phyloP scores from a whole-genome alignment of 2,888 invertebrate species.

The Athalia cordata region DNA sequence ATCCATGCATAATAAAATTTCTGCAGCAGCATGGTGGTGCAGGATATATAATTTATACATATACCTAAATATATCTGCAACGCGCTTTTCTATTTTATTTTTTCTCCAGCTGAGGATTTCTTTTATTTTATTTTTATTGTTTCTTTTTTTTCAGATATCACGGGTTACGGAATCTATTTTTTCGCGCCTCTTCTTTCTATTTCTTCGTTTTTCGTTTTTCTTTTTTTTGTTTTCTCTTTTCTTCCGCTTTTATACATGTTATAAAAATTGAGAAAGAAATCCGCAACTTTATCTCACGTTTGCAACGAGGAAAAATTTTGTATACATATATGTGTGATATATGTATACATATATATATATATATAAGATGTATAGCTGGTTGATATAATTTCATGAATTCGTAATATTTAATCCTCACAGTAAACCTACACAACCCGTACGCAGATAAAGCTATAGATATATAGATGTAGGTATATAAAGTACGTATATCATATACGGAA shows the following conservation, averaged over 20 bases:
- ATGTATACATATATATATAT: too few species aligned
- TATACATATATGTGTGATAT: too few species aligned
- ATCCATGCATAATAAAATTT: constrained; percentile 37
- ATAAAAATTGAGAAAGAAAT: too few species aligned
- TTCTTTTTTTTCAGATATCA: too few species aligned
- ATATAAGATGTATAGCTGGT: background rate
- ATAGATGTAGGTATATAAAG: too few species aligned
- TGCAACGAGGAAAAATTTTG: too few species aligned
- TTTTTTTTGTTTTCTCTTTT: background rate
- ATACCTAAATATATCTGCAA: background rate
- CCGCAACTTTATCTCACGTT: too few species aligned
- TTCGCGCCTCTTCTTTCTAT: background rate
- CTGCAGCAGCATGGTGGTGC: background rate
- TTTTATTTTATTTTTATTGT: too few species aligned
- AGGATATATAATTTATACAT: background rate
- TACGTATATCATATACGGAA: too few species aligned
- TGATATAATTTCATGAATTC: constrained; percentile 44
- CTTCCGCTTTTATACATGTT: background rate
- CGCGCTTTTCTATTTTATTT: background rate
- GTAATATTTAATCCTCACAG: constrained; percentile 44
- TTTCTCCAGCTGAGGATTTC: background rate
- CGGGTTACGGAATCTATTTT: background rate
- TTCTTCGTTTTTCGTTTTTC: background rate
- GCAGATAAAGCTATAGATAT: background rate
- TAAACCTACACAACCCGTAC: constrained; percentile 7